A percentile compares a stretch with the other conserved stretches of the same genome.
Evolutionary conservation across 2,797 vertebrate genomes (phyloP).

Genomic region (Notamacropus eugenii): DNA sequence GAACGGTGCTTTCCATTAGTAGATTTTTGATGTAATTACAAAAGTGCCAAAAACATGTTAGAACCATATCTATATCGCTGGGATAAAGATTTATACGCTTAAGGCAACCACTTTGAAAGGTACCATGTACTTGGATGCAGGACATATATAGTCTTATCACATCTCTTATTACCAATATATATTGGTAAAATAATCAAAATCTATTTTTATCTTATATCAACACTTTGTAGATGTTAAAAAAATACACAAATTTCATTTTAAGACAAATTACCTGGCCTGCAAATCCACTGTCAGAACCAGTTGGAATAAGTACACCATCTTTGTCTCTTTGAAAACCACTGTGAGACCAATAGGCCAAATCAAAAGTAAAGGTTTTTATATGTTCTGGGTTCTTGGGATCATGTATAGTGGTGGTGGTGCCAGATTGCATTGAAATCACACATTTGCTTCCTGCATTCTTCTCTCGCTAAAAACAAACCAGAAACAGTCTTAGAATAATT

Average conservation of each 20-base stretch:
- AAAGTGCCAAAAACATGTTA: background rate
- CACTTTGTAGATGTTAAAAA: background rate
- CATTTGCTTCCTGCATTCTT: conserved; percentile 87
- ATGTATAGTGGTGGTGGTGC: conserved; percentile 86
- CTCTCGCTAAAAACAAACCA: conserved; percentile 83
- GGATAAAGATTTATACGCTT: background rate
- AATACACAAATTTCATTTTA: conserved; percentile 7
- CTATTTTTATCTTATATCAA: background rate
- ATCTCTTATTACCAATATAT: background rate
- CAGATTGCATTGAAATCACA: conserved; percentile 87
- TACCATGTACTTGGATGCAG: background rate
- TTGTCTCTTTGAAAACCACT: conserved; percentile 84
- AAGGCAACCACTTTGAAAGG: background rate
- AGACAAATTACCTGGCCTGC: conserved; percentile 85
- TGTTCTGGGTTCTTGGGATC: conserved; percentile 86
- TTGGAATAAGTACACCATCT: conserved; percentile 84
- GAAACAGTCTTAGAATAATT: conserved; percentile 21
- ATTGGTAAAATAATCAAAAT: background rate
- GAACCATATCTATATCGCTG: background rate
- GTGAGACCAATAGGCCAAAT: conserved; percentile 90
- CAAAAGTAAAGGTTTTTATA: conserved; percentile 87
- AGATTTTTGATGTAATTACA: background rate
- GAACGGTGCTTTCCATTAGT: background rate
- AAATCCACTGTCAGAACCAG: conserved; percentile 86
- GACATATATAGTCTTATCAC: background rate